Conservation (phyloP, 2,888 invertebrate genomes). For the Machimus rusticus region DNA sequence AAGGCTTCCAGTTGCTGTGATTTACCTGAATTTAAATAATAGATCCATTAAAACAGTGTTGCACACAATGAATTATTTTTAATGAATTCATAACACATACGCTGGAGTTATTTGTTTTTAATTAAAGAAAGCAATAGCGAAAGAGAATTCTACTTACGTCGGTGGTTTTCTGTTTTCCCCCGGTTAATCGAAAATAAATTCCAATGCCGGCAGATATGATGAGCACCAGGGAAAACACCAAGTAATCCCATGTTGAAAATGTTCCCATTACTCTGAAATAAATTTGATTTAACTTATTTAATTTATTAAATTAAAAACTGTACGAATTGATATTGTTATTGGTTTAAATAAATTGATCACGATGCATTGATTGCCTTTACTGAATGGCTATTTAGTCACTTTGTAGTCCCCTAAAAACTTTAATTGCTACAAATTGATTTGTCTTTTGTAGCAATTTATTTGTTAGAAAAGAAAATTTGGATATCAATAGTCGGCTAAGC, state of each 20-base stretch:
- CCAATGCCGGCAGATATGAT: conserved; percentile 79
- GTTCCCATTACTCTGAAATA: conserved; percentile 52
- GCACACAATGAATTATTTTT: not conserved
- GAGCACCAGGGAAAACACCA: conserved; percentile 76
- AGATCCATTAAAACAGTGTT: not conserved
- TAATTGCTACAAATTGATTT: not conserved
- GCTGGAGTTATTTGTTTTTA: not conserved
- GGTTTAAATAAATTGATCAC: not conserved
- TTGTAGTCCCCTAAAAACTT: not conserved
- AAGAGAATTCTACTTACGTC: conserved; percentile 65
- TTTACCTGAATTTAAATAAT: not conserved
- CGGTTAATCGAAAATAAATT: conserved; percentile 83
- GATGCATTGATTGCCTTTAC: not conserved
- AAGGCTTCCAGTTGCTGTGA: not conserved
- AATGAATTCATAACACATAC: not conserved
- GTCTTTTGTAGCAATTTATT: not conserved
- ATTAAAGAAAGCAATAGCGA: not conserved
- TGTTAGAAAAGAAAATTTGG: too few species aligned
- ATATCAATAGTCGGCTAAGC: too few species aligned
- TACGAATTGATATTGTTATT: not conserved
- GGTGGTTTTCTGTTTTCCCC: conserved; percentile 84
- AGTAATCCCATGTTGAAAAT: conserved; percentile 77
- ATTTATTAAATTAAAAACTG: not conserved
- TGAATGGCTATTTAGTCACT: not conserved
- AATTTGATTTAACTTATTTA: too few species aligned